Conservation (phyloP, 2,888 invertebrate species). For the Masnerella sp. region DNA sequence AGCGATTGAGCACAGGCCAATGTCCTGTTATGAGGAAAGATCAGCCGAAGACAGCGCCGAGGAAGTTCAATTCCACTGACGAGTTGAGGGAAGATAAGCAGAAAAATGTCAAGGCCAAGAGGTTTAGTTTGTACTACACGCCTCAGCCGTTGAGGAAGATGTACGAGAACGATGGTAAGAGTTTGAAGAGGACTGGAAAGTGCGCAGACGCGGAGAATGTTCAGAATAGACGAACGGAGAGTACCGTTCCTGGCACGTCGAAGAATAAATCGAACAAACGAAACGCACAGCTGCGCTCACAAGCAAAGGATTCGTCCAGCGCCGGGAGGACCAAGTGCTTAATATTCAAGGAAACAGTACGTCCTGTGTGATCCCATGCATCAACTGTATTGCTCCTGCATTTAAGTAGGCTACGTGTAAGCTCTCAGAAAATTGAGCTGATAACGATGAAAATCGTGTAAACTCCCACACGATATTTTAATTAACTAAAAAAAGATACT, state of each 20-base stretch:
- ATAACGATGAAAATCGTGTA: too few species aligned
- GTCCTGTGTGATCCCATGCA: slow-evolving; percentile 3
- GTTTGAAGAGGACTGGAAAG: slow-evolving; percentile 59
- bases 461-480: too few species aligned
- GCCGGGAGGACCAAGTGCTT: slow-evolving; percentile 31
- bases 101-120: slow-evolving; percentile 64
- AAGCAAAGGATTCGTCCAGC: slow-evolving; percentile 51
- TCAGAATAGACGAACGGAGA: slow-evolving; percentile 60
- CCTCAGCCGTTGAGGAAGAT: slow-evolving; percentile 70
- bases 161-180: slow-evolving; percentile 65
- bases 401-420: slow-evolving; percentile 7
- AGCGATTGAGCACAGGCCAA: slow-evolving; percentile 66
- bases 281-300: slow-evolving; percentile 63
- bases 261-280: slow-evolving; percentile 68
- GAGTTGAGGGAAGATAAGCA: slow-evolving; percentile 68
- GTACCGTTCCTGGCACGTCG: slow-evolving; percentile 63
- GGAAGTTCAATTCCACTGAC: slow-evolving; percentile 68
- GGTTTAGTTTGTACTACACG: slow-evolving; percentile 73
- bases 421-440: too few species aligned
- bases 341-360: slow-evolving; percentile 23
- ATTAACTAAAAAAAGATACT: too few species aligned
- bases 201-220: slow-evolving; percentile 55
- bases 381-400: background rate
- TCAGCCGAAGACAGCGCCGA: slow-evolving; percentile 20
- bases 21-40: slow-evolving; percentile 60